Evolutionary conservation across 1,140 invertebrate species (phyloP), one percentile per base, ranked within the genome.

Genomic region (Musca vetustissima): DNA sequence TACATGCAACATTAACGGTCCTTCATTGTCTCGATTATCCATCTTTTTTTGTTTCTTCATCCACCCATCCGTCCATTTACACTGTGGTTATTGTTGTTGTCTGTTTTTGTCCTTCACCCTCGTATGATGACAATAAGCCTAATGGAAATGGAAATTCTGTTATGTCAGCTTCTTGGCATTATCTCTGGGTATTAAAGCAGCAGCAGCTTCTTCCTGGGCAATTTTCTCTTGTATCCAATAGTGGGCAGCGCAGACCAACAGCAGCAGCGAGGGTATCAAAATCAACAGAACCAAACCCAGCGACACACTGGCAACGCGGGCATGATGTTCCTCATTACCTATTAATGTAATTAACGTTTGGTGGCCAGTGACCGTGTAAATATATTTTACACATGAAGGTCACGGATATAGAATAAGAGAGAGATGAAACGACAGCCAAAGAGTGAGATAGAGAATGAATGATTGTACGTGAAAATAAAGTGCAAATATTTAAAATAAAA

Each of bases 301-400:
- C 6, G 92, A 90, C n/a, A 91, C 84, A 22, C 91, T 92, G 2
- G 92, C 88, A 72, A 91, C 89, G 48, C 90, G 86, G 4, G 89
- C 85, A 36, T 91, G 91, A 77, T 91, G 92, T 80, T 93, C 91
- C 77, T 93, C 89, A 71, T 91, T 87, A 79, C 91, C 92, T 93
- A 36, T 17, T 36, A 19, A 36, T 36, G n/a, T 36, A 21, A 17
- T 28, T 28, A 28, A 57, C 25, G 15, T 57, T n/a, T n/a, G n/a
- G n/a, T 43, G 36, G 36, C 11, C 36, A 13, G 36, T 43, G 36
- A 43, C 36, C 36, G 36, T 43, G 36, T 43, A 43, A 43, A 43
- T 43, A 43, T 43, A 43, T 43, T 43, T 43, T 43, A 43, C 36
- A 43, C 36, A 43, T 43, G 11, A 43, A 43, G 36, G 36, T 43